Conservation (phyloP, 1,140 invertebrate genomes). For the Dolichoris vasculosae region DNA sequence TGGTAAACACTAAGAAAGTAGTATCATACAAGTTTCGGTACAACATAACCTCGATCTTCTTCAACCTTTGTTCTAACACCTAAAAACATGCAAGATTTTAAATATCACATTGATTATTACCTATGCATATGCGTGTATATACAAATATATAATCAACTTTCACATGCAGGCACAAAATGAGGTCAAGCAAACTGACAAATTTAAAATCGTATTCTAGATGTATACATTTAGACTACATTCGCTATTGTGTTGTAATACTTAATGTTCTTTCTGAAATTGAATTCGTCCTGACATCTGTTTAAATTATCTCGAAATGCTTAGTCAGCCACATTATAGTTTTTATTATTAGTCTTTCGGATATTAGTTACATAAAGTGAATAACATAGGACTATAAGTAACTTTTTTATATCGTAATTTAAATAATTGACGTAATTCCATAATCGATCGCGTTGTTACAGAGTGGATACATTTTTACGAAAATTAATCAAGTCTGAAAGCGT, state of each 20-base stretch:
- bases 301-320: neutral
- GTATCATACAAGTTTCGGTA: neutral
- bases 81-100: too few species aligned
- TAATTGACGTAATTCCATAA: too few species aligned
- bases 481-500: too few species aligned
- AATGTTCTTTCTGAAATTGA: neutral
- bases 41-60: slow-evolving; percentile 39
- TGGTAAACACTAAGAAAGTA: neutral
- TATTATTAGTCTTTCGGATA: too few species aligned
- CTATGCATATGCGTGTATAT: neutral
- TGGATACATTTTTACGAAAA: too few species aligned
- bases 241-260: neutral
- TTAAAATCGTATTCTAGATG: neutral
- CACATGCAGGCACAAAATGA: neutral
- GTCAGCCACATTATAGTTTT: neutral
- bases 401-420: too few species aligned
- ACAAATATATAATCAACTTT: neutral
- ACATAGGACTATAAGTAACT: too few species aligned
- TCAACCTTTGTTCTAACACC: neutral
- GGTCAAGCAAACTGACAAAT: neutral
- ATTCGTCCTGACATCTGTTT: neutral
- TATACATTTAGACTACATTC: neutral
- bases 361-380: too few species aligned
- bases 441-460: too few species aligned
- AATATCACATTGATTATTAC: neutral